Conservation (phyloP, 2,113 vertebrate species). For the Erythrolamprus reginae region DNA sequence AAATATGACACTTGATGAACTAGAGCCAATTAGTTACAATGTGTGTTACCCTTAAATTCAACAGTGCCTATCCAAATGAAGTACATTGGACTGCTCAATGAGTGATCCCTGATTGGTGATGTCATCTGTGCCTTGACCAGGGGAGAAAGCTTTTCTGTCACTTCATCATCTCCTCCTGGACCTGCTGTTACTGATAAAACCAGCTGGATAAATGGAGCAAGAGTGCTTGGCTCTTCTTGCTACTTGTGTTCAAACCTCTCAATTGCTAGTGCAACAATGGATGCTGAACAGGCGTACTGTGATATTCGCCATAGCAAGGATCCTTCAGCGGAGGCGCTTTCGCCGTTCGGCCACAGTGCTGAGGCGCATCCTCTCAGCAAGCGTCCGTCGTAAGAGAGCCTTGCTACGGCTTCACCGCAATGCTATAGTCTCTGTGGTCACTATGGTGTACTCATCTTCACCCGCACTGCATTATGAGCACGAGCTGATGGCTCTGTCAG, state of each 20-base stretch:
- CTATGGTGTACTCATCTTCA: constrained; percentile 20
- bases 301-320: constrained; percentile 18
- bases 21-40: not conserved
- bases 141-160: not conserved
- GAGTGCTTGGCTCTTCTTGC: constrained; percentile 21
- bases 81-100: constrained; percentile 3
- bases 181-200: not conserved
- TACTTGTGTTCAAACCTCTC: constrained; percentile 16
- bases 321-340: constrained; percentile 15
- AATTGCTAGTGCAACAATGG: constrained; percentile 18
- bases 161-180: not conserved
- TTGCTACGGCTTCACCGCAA: constrained; percentile 22
- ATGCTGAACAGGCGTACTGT: constrained; percentile 15
- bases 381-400: constrained; percentile 18
- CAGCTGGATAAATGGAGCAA: constrained; percentile 5
- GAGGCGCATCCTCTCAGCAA: constrained; percentile 11
- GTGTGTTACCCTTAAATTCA: constrained; percentile 21
- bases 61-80: constrained; percentile 8
- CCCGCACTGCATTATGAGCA: constrained; percentile 25
- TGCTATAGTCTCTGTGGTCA: constrained; percentile 21
- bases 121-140: not conserved
- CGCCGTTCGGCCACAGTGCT: not conserved
- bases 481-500: constrained; percentile 17
- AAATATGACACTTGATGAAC: not conserved
- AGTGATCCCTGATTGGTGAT: not conserved